Percentiles rank a stretch among this genome's conserved stretches.
Conservation (phyloP, 2,113 vertebrate species). For the Patagioenas fasciata region DNA sequence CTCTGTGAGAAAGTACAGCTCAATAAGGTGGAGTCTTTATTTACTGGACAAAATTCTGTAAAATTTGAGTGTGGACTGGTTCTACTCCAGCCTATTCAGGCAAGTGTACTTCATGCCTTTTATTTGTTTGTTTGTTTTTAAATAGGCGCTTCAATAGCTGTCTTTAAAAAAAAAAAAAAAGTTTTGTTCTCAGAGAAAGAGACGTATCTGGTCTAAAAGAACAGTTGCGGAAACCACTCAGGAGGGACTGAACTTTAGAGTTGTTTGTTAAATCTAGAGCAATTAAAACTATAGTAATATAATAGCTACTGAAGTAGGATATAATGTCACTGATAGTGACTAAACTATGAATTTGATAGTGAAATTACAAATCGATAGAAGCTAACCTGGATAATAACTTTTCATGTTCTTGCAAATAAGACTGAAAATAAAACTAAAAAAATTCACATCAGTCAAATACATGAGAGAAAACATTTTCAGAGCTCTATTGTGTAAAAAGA, state of each 20-base stretch:
- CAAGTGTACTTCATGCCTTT: background rate
- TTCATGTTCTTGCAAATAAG: background rate
- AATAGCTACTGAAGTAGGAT: background rate
- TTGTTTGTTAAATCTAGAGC: background rate
- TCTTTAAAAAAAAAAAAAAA: background rate
- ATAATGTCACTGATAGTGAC: background rate
- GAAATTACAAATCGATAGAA: background rate
- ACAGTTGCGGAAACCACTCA: background rate
- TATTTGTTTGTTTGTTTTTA: background rate
- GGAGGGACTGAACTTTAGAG: background rate
- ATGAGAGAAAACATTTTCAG: background rate
- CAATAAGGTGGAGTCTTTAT: background rate
- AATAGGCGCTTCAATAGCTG: background rate
- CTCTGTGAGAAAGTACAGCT: rapidly evolving
- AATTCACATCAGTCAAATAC: background rate
- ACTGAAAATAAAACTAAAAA: background rate
- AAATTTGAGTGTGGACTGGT: background rate
- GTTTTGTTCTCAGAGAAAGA: background rate
- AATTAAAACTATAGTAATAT: background rate
- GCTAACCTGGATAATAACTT: background rate
- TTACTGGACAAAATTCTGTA: background rate
- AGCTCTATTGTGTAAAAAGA: background rate
- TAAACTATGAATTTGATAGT: background rate
- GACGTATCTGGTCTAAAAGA: background rate
- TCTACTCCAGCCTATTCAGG: background rate